Evolutionary conservation across 2,797 vertebrate genomes (phyloP).

Genomic region (Phrynocephalus vlangalii): DNA sequence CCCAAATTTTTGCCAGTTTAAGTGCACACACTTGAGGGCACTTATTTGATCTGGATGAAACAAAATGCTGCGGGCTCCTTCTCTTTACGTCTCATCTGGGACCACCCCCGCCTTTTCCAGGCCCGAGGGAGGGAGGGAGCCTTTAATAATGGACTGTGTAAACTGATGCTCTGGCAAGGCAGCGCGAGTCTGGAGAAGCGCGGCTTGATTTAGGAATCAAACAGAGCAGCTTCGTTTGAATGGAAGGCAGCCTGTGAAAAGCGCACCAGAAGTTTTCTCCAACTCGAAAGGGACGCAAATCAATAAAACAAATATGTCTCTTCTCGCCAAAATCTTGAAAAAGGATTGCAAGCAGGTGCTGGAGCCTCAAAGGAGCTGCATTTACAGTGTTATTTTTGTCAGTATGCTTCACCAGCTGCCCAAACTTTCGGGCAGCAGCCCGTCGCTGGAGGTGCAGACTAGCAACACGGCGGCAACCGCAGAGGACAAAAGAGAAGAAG

Average conservation of each 20-base stretch:
- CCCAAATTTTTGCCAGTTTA: constrained; percentile 23
- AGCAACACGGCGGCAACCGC: constrained; percentile 20
- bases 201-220: constrained; percentile 58
- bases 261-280: background rate
- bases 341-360: constrained; percentile 60
- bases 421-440: constrained; percentile 63
- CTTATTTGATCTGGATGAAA: constrained; percentile 68
- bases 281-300: background rate
- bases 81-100: constrained; percentile 67
- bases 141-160: constrained; percentile 76
- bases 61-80: constrained; percentile 62
- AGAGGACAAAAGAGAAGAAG: constrained; percentile 62
- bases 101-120: constrained; percentile 71
- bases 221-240: constrained; percentile 39
- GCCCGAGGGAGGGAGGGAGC: constrained; percentile 71
- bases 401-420: constrained; percentile 67
- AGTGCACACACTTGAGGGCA: constrained; percentile 31
- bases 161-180: constrained; percentile 72
- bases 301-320: constrained; percentile 75
- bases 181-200: constrained; percentile 59
- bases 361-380: constrained; percentile 38
- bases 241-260: constrained; percentile 48
- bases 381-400: constrained; percentile 31
- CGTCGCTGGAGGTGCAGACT: constrained; percentile 64
- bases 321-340: constrained; percentile 69